phyloP scores from a whole-genome alignment of 2,797 vertebrate genomes.

The Melanitta fusca region DNA sequence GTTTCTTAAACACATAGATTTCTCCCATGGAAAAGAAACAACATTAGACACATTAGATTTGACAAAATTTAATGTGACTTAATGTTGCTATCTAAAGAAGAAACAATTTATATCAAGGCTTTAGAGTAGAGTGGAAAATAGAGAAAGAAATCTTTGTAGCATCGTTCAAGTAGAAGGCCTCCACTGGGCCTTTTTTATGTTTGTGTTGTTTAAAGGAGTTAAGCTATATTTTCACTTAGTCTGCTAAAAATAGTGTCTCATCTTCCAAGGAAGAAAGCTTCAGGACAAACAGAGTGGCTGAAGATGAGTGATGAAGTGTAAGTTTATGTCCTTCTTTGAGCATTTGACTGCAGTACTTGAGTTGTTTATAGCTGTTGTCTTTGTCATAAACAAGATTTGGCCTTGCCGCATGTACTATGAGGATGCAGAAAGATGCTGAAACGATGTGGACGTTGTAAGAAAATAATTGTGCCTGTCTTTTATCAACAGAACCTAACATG shows the following conservation, averaged over 20 bases:
- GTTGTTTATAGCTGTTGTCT: neutral
- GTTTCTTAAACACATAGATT: neutral
- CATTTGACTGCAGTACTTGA: neutral
- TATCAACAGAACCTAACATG: neutral
- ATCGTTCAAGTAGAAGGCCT: neutral
- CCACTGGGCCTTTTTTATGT: neutral
- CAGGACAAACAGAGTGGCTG: neutral
- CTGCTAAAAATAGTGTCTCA: neutral
- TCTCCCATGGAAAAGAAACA: slow-evolving; percentile 25
- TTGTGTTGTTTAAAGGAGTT: neutral
- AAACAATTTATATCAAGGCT: slow-evolving; percentile 27
- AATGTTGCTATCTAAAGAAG: slow-evolving; percentile 26
- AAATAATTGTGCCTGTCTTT: neutral
- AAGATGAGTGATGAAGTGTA: neutral
- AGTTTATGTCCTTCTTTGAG: neutral
- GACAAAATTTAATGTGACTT: slow-evolving; percentile 9
- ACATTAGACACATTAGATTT: slow-evolving; percentile 15
- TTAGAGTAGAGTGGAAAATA: neutral
- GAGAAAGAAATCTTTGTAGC: neutral
- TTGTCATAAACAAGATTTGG: neutral
- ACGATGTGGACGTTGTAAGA: fast-evolving
- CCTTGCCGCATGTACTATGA: neutral
- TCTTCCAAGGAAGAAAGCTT: neutral
- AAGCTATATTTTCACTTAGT: neutral
- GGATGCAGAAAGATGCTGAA: neutral